Base-by-base conservation (phyloP, 1,140 invertebrate species). In the Nephila pilipes region DNA sequence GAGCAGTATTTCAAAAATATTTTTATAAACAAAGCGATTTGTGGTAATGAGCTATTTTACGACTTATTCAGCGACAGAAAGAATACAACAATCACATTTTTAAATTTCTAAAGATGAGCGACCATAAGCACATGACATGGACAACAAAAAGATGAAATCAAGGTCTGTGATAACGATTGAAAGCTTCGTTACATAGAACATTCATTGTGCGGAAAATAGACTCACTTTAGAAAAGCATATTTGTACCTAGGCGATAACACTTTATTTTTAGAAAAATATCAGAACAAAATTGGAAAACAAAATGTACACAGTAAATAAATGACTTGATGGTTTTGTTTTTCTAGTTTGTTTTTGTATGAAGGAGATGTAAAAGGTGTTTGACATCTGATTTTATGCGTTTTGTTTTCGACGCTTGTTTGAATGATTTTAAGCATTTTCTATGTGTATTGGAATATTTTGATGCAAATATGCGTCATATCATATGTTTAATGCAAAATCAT, bases 161-260 rank as follows among this genome's bases (percentile, higher is more conserved):
- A 85, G 58, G 60, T 55, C 57, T 29, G 12, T 32, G 83, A 85
- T 85, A 85, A 85, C 83, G 83, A 60, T 36, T 85, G 54, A 85
- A 60, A 60, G 83, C 54, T 60, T 85, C 83, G 55, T 85, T 60
- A 85, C 83, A 36, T 36, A n/a, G 83, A 16, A 83, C 57, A 85
- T 36, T 85, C 83, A 85, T 85, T 85, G 55, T 20, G 57, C 20
- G 29, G 83, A 85, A 85, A 85, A 85, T 85, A 85, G 83, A 60
- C 25, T 85, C 83, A 85, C 83, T 85, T 85, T 85, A 60, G 83
- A 10, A 60, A 85, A 85, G 83, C 60, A 85, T 60, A 85, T 60
- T 85, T 85, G 83, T 60, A 58, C n/a, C 57, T 5, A 36, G 6
- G 54, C 16, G 83, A 85, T 85, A 58, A 57, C 57, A 20, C 25